Conservation (phyloP, 2,888 invertebrate species). For the Drosophila mimetica region DNA sequence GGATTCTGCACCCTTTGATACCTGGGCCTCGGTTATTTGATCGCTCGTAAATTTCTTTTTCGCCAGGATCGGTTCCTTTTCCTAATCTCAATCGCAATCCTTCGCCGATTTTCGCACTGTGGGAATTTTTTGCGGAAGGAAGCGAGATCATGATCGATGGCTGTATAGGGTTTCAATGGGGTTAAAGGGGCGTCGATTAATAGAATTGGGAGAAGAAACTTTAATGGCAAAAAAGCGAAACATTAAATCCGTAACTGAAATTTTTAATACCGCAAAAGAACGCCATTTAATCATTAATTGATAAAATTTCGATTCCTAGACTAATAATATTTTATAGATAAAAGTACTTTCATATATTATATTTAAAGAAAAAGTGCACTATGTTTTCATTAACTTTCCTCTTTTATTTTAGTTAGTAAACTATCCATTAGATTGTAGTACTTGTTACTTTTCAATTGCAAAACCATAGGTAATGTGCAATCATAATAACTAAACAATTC, state of each 20-base stretch:
- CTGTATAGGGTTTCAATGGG: conserved; percentile 64
- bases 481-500: background rate
- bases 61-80: conserved; percentile 28
- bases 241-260: conserved; percentile 22
- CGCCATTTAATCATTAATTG: background rate
- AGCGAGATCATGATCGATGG: conserved; percentile 63
- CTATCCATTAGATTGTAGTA: too few relatives aligned
- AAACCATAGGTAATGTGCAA: too few relatives aligned
- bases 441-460: background rate
- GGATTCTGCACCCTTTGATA: conserved; percentile 81
- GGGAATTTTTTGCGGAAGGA: conserved; percentile 69
- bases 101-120: conserved; percentile 69
- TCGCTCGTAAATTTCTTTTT: conserved; percentile 77
- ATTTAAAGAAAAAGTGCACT: too few relatives aligned
- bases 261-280: conserved; percentile 1
- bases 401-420: too few relatives aligned
- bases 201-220: conserved; percentile 29
- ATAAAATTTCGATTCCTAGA: background rate
- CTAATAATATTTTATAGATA: too few relatives aligned
- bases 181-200: conserved; percentile 41
- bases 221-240: conserved; percentile 23
- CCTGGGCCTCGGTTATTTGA: conserved; percentile 77
- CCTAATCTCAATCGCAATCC: conserved; percentile 58
- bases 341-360: too few relatives aligned
- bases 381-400: too few relatives aligned